Evolutionary conservation across 1,140 invertebrate genomes (phyloP), one percentile per base, ranked within the genome.

Genomic region (Aphaenogaster ashmeadi): DNA sequence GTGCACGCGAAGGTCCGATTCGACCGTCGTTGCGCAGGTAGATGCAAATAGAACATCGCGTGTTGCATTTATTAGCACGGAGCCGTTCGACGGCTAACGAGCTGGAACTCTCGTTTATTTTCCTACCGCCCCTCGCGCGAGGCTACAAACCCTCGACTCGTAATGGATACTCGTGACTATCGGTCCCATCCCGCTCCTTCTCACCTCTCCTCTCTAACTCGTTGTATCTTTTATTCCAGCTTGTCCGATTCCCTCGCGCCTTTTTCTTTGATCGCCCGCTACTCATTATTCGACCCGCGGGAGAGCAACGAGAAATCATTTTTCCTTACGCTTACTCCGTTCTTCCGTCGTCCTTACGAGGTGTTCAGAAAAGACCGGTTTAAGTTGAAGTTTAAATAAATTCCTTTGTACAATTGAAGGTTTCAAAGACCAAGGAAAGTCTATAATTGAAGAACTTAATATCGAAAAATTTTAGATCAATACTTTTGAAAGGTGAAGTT

Each of bases 31-130:
- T 27, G 15, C 50, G n/a, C 2, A 54, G 47, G 47, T n/a, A 41
- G 64, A 54, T 18, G 78, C 78, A 81, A 81, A 69, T 81, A 13
- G 44, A 69, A 52, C 62, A 67, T 80, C 78, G 78, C 50, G 66
- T 47, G 79, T 81, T 58, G 67, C 44, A 66, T 81, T 58, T 60
- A 72, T 77, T 66, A 72, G 71, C 81, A 56, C 64, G 72, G 21
- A n/a, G 52, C 77, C 11, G 72, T 80, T 64, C 88, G 78, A 72
- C 52, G 72, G 79, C 54, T 71, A 81, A 87, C 72, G 71, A 87
- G 83, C 86, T 83, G 71, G 27, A 64, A 89, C 54, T 81, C 86
- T 74, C 88, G 64, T 84, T 67, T 72, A 75, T 72, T 62, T 58
- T 71, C n/a, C 44, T 27, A 11, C 52, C 54, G 4, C 18, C 33